Evolutionary conservation across 2,888 invertebrate species (phyloP), one percentile per base, ranked within the genome.

Genomic region (Argyra leucocephala): DNA sequence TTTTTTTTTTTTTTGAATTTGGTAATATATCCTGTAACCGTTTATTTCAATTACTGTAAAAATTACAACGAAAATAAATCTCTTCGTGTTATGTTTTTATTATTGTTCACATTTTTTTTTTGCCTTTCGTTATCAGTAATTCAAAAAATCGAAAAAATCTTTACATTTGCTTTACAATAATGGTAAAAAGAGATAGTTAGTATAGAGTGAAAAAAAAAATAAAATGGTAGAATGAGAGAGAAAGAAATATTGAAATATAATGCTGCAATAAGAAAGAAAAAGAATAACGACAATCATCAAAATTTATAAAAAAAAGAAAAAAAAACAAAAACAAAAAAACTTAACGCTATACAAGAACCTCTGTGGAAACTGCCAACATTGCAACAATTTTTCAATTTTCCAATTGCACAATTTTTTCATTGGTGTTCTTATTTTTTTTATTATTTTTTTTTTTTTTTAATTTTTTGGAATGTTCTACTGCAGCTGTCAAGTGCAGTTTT

Each of bases 331-430:
- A 31, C 7, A 31, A 31, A 31, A 7, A 6, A 31, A 12, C 12
- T 10, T 10, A 48, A 48, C 48, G 48, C 5, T 48, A 18, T 48
- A 48, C 5, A 48, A n/a, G 18, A 48, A 48, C 48, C 48, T 48
- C 15, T 48, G 48, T 48, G 48, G 48, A 48, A 48, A 48, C 48
- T 48, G 48, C 48, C 48, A 48, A 48, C 48, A 48, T 48, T 48
- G 48, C 48, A 48, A 48, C 48, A 48, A 48, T 48, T 48, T 48
- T 48, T 48, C 48, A 48, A 48, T 48, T 48, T 48, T 48, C 48
- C 48, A 48, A 48, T 48, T 48, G 48, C 48, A 48, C 3, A 12
- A 18, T 48, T 9, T 48, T 48, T 48, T 48, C 15, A 18, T 48
- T 48, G 9, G 5, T 48, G 7, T 2, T 10, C 3, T 7, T 10